Conservation (phyloP, 2,888 invertebrate species). For the Caenorhabditis sp. region DNA sequence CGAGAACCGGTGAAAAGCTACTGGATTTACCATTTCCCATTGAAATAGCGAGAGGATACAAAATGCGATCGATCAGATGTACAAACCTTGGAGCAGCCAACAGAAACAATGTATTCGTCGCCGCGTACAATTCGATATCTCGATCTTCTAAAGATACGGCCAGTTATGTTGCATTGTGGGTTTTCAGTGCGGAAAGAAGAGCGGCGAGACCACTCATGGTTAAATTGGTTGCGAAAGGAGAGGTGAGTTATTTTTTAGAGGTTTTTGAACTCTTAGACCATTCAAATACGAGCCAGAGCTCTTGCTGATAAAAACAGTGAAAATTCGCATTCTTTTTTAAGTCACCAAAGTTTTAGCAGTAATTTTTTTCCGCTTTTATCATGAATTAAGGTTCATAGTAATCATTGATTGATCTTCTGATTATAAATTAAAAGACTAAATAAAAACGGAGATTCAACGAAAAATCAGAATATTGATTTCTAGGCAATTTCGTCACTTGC, state of each 20-base stretch:
- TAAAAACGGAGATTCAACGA: too few species aligned
- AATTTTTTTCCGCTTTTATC: too few species aligned
- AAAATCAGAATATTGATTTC: slow-evolving; percentile 10
- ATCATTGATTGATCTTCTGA: too few species aligned
- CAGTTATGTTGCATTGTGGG: slow-evolving; percentile 58
- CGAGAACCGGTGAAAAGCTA: slow-evolving; percentile 46
- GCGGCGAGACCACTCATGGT: slow-evolving; percentile 33
- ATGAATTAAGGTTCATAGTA: too few species aligned
- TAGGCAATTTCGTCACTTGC: slow-evolving; percentile 61
- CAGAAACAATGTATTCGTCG: slow-evolving; percentile 49
- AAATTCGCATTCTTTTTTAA: too few species aligned
- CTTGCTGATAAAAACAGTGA: too few species aligned
- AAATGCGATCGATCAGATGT: slow-evolving; percentile 59
- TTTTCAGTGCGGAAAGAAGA: slow-evolving; percentile 45
- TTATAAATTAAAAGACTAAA: too few species aligned
- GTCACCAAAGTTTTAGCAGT: too few species aligned
- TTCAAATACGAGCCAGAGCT: too few species aligned
- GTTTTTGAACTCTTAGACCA: too few species aligned
- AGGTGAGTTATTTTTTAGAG: too few species aligned
- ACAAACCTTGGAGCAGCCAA: slow-evolving; percentile 45
- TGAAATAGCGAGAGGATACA: slow-evolving; percentile 45
- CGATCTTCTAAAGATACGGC: slow-evolving; percentile 50
- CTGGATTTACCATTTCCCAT: slow-evolving; percentile 44
- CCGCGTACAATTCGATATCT: slow-evolving; percentile 59
- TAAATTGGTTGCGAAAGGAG: slow-evolving; percentile 36